Evolutionary conservation across 2,888 invertebrate genomes (phyloP), one percentile per base, ranked within the genome.

Genomic region (Thera britannica): DNA sequence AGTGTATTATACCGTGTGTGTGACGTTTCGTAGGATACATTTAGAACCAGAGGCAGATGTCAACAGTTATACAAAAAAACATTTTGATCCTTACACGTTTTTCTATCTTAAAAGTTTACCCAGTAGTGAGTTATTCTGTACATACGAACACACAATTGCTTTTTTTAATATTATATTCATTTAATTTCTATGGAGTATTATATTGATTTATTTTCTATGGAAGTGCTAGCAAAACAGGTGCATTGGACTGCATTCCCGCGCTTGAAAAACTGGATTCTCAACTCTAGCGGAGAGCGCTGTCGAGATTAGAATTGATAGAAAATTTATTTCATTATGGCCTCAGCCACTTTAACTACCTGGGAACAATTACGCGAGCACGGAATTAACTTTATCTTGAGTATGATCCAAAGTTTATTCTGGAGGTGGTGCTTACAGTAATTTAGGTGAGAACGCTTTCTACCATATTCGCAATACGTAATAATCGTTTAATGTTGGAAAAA

Each of bases 201-300:
- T 80, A 81, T 84, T 82, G 77, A 84, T 81, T 81, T 79, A 81
- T 82, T 81, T 81, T 79, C 78, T 77, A 79, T 77, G 76, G 74
- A 76, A 66, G 72, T 73, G 77, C 58, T 58, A 55, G 65, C 76
- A 61, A 72, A 83, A 86, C 92, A 92, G 92, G 92, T 92, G 90
- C 84, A 83, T 80, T 82, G 76, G 84, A 89, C 92, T 84, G 87
- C 93, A 92, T 92, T 93, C 93, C 88, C 84, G 77, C 77, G 85
- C 86, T 87, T 89, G 90, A 92, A 91, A 92, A 93, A 92, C 92
- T 90, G 87, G 93, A 89, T 89, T 81, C 75, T 83, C 77, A 75
- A 83, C 83, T 82, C 80, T 79, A 78, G 77, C 78, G 78, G 73
- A 75, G 75, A 69, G 78, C 71, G 79, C 79, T 78, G 78, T 80